A percentile compares a stretch with the other conserved stretches of the same genome.
Conservation (phyloP, 2,888 invertebrate genomes). For the Argyra leucocephala region DNA sequence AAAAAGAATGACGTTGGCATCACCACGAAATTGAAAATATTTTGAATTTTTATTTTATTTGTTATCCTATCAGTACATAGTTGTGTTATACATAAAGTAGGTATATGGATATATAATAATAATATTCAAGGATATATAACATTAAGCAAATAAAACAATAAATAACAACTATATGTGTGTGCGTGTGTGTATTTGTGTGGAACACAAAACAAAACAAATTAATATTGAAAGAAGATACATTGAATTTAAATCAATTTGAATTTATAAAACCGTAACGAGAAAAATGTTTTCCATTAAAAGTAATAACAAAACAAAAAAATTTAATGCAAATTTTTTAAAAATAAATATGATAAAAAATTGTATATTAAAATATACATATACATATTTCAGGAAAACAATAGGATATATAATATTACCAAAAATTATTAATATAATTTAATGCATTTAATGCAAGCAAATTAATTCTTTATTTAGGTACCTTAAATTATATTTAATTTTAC, state of each 20-base stretch:
- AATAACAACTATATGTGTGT: background rate
- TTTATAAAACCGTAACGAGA: constrained; percentile 6
- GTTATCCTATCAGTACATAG: background rate
- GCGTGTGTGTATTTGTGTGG: no score
- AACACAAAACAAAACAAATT: background rate
- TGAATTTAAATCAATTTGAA: background rate
- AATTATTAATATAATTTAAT: no score
- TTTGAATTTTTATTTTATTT: background rate
- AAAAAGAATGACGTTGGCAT: no score
- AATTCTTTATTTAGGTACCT: no score
- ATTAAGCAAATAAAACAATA: background rate
- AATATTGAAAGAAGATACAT: background rate
- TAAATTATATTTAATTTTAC: background rate
- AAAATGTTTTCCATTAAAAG: constrained; percentile 3
- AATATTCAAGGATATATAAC: background rate
- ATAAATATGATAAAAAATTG: background rate
- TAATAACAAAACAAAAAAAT: background rate
- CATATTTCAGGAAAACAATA: background rate
- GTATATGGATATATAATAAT: background rate
- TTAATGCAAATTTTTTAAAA: background rate
- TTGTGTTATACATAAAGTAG: no score
- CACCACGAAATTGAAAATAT: background rate
- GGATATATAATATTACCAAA: background rate
- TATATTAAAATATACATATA: background rate
- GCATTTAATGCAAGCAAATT: no score